Evolutionary conservation across 2,113 vertebrate genomes (phyloP).

Genomic region (Ramphastos sulfuratus): DNA sequence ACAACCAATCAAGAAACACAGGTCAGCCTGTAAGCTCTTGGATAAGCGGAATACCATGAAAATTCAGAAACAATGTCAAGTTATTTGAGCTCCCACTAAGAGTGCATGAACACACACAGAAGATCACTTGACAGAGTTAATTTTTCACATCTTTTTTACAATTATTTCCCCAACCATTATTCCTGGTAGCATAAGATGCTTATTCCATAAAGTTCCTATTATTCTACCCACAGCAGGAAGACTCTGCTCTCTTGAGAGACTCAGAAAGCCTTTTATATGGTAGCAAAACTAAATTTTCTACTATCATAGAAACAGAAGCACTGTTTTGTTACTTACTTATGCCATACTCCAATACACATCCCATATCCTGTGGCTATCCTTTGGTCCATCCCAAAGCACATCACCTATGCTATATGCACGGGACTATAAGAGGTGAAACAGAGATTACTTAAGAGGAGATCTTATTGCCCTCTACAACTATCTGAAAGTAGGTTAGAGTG

Average conservation of each 20-base stretch:
- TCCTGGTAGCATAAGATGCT: not conserved
- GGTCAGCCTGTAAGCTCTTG: not conserved
- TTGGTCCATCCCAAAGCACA: not conserved
- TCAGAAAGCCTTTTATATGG: not conserved
- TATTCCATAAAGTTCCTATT: not conserved
- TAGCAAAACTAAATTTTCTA: not conserved
- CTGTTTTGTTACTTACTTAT: not conserved
- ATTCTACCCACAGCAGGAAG: not conserved
- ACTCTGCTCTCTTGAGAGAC: not conserved
- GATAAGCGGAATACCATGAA: not conserved
- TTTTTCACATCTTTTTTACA: not conserved
- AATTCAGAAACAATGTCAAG: not conserved
- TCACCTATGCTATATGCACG: not conserved
- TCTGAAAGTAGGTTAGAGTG: too few relatives aligned
- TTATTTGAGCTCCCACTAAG: not conserved
- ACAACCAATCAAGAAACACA: not conserved
- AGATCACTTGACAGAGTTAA: not conserved
- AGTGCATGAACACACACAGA: rapidly evolving
- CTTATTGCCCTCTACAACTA: too few relatives aligned
- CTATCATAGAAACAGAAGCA: not conserved
- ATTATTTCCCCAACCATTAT: not conserved
- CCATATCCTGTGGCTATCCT: not conserved
- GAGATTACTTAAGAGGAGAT: not conserved
- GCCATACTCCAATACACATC: rapidly evolving
- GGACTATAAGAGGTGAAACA: not conserved